phyloP scores from a whole-genome alignment of 2,888 invertebrate species.

The Mythimna pallens region DNA sequence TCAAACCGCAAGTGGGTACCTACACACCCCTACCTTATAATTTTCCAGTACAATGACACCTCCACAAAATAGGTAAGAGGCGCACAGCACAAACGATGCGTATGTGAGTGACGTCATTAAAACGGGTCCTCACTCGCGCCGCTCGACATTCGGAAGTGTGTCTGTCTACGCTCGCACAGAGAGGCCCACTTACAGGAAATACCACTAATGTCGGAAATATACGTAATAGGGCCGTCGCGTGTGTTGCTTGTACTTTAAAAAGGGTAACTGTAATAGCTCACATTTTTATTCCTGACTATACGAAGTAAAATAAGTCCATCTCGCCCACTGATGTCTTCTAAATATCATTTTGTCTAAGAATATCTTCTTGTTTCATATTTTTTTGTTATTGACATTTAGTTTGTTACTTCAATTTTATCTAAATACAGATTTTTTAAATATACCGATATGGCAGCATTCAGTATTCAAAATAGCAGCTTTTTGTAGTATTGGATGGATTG shows the following conservation, averaged over 20 bases:
- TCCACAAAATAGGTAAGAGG: slow-evolving; percentile 27
- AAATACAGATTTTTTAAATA: too few relatives aligned
- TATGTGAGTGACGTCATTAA: slow-evolving; percentile 61
- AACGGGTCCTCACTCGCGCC: slow-evolving; percentile 46
- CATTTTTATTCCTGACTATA: too few relatives aligned
- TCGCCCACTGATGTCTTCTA: too few relatives aligned
- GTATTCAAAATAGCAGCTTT: neutral
- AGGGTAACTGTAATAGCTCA: too few relatives aligned
- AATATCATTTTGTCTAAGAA: too few relatives aligned
- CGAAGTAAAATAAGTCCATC: too few relatives aligned
- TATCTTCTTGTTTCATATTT: too few relatives aligned
- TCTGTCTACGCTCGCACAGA: slow-evolving; percentile 56
- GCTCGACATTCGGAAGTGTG: slow-evolving; percentile 60
- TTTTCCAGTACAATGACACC: slow-evolving; percentile 33
- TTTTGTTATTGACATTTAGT: too few relatives aligned
- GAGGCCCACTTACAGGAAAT: slow-evolving; percentile 56
- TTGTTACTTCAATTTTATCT: too few relatives aligned
- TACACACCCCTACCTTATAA: neutral
- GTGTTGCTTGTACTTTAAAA: slow-evolving; percentile 12
- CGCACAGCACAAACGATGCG: slow-evolving; percentile 44
- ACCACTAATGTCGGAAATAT: slow-evolving; percentile 56
- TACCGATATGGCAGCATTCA: too few relatives aligned
- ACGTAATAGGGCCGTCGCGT: slow-evolving; percentile 19
- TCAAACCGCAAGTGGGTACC: neutral
- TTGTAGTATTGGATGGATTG: too few relatives aligned